Conservation (phyloP, 2,888 invertebrate genomes). For the Thecocarcelia acutangulata region DNA sequence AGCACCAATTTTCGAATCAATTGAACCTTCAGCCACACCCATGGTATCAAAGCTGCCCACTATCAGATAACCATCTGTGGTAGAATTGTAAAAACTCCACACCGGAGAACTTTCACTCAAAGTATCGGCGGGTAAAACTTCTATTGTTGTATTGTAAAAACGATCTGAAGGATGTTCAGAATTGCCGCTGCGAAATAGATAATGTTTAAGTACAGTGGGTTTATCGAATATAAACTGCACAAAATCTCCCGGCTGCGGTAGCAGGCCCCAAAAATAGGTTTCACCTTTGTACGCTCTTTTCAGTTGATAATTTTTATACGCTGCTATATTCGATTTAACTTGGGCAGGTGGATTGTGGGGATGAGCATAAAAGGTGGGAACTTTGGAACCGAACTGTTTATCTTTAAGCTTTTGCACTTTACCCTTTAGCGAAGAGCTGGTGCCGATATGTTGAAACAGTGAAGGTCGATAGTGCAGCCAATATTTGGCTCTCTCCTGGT, state of each 20-base stretch:
- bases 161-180: slow-evolving; percentile 93
- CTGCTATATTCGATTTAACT: slow-evolving; percentile 88
- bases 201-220: slow-evolving; percentile 85
- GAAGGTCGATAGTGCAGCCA: slow-evolving; percentile 94
- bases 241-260: slow-evolving; percentile 91
- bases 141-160: slow-evolving; percentile 92
- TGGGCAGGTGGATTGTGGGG: slow-evolving; percentile 86
- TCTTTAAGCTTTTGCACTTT: slow-evolving; percentile 98
- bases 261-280: slow-evolving; percentile 94
- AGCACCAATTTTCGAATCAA: slow-evolving; percentile 86
- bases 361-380: slow-evolving; percentile 90
- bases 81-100: slow-evolving; percentile 84
- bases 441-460: slow-evolving; percentile 97
- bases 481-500: slow-evolving; percentile 87
- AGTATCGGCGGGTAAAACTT: slow-evolving; percentile 86
- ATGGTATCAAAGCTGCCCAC: slow-evolving; percentile 90
- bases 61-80: slow-evolving; percentile 86
- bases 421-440: slow-evolving; percentile 96
- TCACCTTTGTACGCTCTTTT: slow-evolving; percentile 92
- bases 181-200: slow-evolving; percentile 93
- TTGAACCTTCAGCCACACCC: slow-evolving; percentile 89
- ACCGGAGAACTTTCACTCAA: slow-evolving; percentile 81
- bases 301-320: slow-evolving; percentile 90
- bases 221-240: slow-evolving; percentile 90
- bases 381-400: slow-evolving; percentile 90